Conservation (phyloP, 2,113 vertebrate species). For the Pantherophis guttatus region DNA sequence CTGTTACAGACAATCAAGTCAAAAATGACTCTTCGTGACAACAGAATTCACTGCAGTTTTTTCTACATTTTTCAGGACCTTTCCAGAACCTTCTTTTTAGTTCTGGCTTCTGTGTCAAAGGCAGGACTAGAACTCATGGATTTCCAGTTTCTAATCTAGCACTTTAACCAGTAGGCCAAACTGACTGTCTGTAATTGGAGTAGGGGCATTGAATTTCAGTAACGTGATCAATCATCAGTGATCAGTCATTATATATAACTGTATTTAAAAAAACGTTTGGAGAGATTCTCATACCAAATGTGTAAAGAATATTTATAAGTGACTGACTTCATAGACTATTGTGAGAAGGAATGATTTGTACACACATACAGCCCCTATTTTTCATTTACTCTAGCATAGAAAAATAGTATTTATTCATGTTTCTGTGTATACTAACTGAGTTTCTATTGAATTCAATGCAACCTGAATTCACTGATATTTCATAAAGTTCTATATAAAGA, state of each 20-base stretch:
- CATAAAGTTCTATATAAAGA: neutral
- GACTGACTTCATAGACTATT: neutral
- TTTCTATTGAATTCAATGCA: neutral
- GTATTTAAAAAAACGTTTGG: neutral
- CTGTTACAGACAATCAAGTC: neutral
- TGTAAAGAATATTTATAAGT: neutral
- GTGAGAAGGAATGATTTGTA: neutral
- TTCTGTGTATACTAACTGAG: neutral
- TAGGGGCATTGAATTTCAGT: neutral
- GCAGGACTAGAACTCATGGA: neutral
- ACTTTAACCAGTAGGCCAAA: neutral
- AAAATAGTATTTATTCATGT: neutral
- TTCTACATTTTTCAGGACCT: neutral
- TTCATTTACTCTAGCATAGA: neutral
- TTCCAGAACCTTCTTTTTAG: neutral
- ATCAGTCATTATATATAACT: neutral
- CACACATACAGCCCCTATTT: neutral
- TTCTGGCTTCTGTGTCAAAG: neutral
- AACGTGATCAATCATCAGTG: neutral
- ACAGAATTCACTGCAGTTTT: neutral
- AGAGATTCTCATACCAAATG: neutral
- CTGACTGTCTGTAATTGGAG: neutral
- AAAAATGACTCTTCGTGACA: neutral
- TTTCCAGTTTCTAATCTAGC: neutral
- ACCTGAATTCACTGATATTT: neutral